Conservation (phyloP, 2,888 invertebrate genomes). For the Darwinula stevensoni region DNA sequence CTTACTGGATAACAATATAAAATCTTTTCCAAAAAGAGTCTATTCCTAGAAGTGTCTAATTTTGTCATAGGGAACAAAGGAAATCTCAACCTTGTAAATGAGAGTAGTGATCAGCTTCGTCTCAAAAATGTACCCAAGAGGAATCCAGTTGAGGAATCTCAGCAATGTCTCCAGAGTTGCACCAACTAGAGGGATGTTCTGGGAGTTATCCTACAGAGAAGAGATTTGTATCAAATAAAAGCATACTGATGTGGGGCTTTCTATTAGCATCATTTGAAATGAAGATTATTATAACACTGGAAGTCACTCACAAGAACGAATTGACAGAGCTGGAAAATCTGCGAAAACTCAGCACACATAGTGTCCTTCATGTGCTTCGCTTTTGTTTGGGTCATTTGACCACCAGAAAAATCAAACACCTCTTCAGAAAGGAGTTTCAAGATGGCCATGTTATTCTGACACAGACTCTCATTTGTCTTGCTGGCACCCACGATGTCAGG, state of each 20-base stretch:
- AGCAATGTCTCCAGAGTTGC: conserved; percentile 84
- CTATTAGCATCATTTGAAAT: no score
- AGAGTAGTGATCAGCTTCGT: conserved; percentile 81
- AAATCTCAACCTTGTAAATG: conserved; percentile 34
- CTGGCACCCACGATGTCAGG: conserved; percentile 96
- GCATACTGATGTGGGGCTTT: not conserved
- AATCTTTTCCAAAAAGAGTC: no score
- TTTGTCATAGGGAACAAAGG: no score
- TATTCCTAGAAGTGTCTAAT: no score
- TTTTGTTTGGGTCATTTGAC: conserved; percentile 94
- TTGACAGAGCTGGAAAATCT: conserved; percentile 90
- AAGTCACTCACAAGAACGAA: conserved; percentile 41
- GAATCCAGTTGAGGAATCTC: conserved; percentile 96
- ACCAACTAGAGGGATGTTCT: conserved; percentile 82
- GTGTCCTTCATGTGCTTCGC: conserved; percentile 96
- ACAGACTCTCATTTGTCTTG: conserved; percentile 91
- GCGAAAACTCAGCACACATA: conserved; percentile 96
- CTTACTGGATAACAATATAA: no score
- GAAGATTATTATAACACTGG: conserved; percentile 2
- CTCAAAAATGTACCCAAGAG: conserved; percentile 98
- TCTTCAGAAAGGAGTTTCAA: conserved; percentile 90
- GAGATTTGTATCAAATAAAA: conserved; percentile 6
- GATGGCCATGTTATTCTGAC: conserved; percentile 99
- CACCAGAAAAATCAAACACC: conserved; percentile 93
- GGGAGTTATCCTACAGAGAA: conserved; percentile 47